Conservation (phyloP, 2,797 vertebrate species). For the Pitangus sulphuratus region DNA sequence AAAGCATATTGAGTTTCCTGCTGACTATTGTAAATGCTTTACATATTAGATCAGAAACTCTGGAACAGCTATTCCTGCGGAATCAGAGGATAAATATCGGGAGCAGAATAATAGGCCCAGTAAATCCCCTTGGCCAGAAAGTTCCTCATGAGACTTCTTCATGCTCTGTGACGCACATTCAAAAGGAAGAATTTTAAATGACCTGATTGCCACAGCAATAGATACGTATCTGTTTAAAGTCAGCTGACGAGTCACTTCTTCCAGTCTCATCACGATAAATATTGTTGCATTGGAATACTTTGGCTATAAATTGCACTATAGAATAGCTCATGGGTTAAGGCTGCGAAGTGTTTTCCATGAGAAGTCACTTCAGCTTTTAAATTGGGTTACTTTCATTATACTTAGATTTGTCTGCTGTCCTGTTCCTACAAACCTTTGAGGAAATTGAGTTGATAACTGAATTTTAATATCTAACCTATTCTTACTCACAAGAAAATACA, state of each 20-base stretch:
- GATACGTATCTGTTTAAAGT: background rate
- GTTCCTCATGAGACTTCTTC: slow-evolving; percentile 51
- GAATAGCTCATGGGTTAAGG: background rate
- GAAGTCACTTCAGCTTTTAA: background rate
- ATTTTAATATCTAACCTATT: background rate
- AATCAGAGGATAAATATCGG: slow-evolving; percentile 50
- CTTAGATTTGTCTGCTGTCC: background rate
- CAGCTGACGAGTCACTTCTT: slow-evolving; percentile 43
- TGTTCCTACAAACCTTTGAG: background rate
- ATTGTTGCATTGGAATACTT: background rate
- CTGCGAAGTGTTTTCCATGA: background rate
- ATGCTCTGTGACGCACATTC: slow-evolving; percentile 26
- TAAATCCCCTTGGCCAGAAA: slow-evolving; percentile 58
- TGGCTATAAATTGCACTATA: background rate
- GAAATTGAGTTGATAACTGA: background rate
- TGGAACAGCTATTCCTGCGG: slow-evolving; percentile 59
- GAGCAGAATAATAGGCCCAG: slow-evolving; percentile 58
- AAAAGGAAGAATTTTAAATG: slow-evolving; percentile 47
- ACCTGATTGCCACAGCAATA: background rate
- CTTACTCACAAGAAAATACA: fast-evolving
- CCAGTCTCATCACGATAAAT: slow-evolving; percentile 23
- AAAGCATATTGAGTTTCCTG: slow-evolving; percentile 78
- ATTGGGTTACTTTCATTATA: background rate
- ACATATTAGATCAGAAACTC: slow-evolving; percentile 70
- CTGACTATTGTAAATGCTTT: slow-evolving; percentile 77